Evolutionary conservation across 1,140 invertebrate species (phyloP), one percentile per base, ranked within the genome.

Genomic region (Chlorops oryzae): DNA sequence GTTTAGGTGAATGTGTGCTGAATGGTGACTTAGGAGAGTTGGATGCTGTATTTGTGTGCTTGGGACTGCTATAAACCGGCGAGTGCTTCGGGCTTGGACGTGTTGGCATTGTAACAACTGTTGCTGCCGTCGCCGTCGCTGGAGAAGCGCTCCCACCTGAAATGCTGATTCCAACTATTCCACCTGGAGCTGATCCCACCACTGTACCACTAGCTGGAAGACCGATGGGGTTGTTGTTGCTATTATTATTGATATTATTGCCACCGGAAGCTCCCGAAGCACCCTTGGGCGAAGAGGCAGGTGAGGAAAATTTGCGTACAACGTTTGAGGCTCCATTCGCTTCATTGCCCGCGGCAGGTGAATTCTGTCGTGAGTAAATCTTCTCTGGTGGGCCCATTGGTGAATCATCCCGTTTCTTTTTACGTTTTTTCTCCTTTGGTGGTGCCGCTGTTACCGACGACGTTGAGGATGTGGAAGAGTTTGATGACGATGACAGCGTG

Each of bases 371-470:
- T 1, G 66, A 70, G 37, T 65, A 70, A 0, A 88, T 75, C 71
- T 90, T 90, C 40, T 88, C 86, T 0, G 88, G 88, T 2, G 88
- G 87, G 4, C 87, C 87, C 88, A 90, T 91, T 0, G 86, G 82
- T 56, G 80, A 79, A 45, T 83, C 81, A 39, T 84, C 82, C 15
- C 87, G 83, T 51, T 88, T 85, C 46, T 84, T 75, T 56, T 88
- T 88, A 22, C 86, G 78, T 61, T 89, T 88, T 64, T 88, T 89
- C 42, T 91, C 86, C 53, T 85, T 69, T 61, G 81, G 82, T n/a
- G 74, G 74, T 82, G 83, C 50, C 85, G 84, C 42, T 73, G n/a
- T n/a, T 32, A 13, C 27, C 7, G 2, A 48, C n/a, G n/a, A n/a
- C n/a, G n/a, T n/a, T n/a, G 3, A 5, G 34, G 34, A n/a, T 7